These are phyloP conservation scores for Mobula hypostoma DNA, from an alignment of 2,113 vertebrate genomes.

Conservation along the genomic window DNA sequence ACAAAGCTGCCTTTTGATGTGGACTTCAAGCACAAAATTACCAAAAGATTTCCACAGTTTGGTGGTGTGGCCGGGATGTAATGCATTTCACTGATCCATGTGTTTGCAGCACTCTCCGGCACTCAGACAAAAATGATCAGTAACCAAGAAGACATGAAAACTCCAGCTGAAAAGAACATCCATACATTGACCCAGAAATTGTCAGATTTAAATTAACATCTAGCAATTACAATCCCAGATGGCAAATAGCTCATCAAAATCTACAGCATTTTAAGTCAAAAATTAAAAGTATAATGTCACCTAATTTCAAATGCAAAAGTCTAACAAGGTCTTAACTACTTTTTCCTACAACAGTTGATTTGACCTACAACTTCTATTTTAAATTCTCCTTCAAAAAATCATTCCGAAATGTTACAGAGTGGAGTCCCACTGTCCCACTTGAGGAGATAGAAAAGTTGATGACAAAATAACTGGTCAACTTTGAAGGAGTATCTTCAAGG, in stretches of 20 bases:
- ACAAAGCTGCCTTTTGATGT: constrained; percentile 63
- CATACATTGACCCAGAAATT: not conserved
- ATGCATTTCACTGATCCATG: not conserved
- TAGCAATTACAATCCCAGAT: not conserved
- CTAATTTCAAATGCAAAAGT: not conserved
- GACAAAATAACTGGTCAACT: not conserved
- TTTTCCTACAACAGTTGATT: not conserved
- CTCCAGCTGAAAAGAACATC: not conserved
- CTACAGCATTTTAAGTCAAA: not conserved
- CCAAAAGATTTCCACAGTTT: not conserved
- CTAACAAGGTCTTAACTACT: not conserved
- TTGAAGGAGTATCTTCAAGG: not conserved
- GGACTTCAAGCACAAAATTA: constrained; percentile 52
- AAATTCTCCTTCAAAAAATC: no score
- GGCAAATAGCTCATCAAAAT: not conserved
- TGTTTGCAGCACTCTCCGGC: not conserved
- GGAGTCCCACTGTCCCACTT: not conserved
- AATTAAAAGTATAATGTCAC: not conserved
- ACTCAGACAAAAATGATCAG: not conserved
- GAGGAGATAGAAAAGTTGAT: not conserved
- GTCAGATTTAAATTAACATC: not conserved
- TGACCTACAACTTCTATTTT: not conserved
- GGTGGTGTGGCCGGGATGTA: not conserved
- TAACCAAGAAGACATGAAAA: not conserved
- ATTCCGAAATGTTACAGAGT: no score